A percentile compares a stretch with the other conserved stretches of the same genome.
Evolutionary conservation across 2,797 vertebrate genomes (phyloP).

Genomic region (Phyllotis vaccarum): DNA sequence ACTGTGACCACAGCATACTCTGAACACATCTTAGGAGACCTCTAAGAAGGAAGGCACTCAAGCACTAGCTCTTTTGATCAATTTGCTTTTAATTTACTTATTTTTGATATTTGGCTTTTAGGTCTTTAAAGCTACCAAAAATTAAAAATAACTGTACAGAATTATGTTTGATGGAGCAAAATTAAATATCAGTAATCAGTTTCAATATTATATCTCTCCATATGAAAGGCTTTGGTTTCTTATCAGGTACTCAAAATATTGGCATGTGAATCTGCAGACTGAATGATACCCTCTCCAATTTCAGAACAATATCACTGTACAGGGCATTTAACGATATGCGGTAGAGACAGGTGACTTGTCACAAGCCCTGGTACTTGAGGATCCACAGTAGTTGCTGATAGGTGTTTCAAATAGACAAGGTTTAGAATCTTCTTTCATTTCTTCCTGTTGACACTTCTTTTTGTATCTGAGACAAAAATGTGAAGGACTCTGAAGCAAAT

Average conservation of each 20-base stretch:
- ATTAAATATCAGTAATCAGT: background rate
- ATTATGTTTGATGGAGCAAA: constrained; percentile 7
- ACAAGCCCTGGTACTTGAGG: background rate
- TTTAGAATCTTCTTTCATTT: background rate
- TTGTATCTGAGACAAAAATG: background rate
- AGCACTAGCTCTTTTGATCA: background rate
- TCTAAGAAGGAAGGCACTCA: background rate
- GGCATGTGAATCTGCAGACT: background rate
- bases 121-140: background rate
- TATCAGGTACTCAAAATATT: background rate
- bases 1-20: background rate
- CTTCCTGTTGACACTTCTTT: background rate
- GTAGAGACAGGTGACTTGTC: background rate
- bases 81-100: background rate
- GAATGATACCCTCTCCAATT: background rate
- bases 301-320: background rate
- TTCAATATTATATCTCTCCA: background rate
- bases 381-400: background rate
- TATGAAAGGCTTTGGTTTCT: background rate
- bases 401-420: constrained; percentile 11
- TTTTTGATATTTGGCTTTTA: background rate
- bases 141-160: background rate
- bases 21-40: background rate
- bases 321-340: background rate
- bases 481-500: constrained; percentile 46